Percentiles rank a stretch among this genome's conserved stretches.
Conservation (phyloP, 2,888 invertebrate genomes). For the Melitaea athalia region DNA sequence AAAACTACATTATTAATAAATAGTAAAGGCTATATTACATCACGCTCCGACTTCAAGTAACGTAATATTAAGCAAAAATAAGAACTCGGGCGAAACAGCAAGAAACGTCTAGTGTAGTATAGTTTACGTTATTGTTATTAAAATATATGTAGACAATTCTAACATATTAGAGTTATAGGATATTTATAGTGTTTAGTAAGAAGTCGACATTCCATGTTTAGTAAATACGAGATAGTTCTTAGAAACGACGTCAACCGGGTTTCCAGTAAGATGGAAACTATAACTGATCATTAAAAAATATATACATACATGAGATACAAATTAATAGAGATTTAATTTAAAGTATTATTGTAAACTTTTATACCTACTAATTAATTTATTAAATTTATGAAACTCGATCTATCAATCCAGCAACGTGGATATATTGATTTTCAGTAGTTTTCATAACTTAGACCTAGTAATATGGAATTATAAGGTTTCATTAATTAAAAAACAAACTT, state of each 20-base stretch:
- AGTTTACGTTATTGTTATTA: background rate
- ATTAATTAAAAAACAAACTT: background rate
- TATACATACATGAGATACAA: background rate
- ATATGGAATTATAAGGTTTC: background rate
- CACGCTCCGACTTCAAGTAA: too few species aligned
- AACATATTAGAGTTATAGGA: background rate
- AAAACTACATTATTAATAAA: too few species aligned
- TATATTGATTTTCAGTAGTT: background rate
- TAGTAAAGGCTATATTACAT: too few species aligned
- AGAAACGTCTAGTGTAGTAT: too few species aligned
- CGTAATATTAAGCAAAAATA: too few species aligned
- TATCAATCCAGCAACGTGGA: background rate
- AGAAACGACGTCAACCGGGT: background rate
- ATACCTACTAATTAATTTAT: background rate
- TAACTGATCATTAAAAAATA: background rate
- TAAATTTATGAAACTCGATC: background rate
- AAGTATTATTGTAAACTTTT: background rate
- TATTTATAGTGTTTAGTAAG: background rate
- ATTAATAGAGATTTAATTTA: background rate
- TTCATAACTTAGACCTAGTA: background rate
- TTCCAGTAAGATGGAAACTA: background rate
- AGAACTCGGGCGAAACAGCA: too few species aligned
- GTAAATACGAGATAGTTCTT: conserved; percentile 1
- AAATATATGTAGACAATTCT: background rate
- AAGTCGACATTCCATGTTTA: background rate